Evolutionary conservation across 2,888 invertebrate genomes (phyloP).

Genomic region (Belgica antarctica): DNA sequence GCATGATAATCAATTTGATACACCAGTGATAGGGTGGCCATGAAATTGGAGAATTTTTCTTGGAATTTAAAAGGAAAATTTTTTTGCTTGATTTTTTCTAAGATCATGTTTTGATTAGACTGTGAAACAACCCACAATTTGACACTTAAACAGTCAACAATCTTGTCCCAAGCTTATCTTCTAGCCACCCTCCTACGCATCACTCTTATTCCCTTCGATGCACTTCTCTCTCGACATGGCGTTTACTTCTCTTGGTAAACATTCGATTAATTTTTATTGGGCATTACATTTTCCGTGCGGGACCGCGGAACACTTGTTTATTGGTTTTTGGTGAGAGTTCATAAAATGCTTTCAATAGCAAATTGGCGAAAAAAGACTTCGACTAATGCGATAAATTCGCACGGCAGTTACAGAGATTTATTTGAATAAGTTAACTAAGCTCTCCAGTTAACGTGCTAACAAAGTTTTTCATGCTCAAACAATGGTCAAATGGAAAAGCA

Average conservation of each 20-base stretch:
- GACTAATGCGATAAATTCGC: background rate
- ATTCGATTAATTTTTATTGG: constrained; percentile 24
- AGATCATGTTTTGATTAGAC: too few species aligned
- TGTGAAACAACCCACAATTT: too few species aligned
- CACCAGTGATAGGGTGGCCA: background rate
- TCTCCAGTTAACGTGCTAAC: too few species aligned
- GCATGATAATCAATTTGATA: constrained; percentile 35
- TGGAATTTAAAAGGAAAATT: background rate
- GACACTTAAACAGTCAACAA: too few species aligned
- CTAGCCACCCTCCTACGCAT: background rate
- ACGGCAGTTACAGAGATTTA: background rate
- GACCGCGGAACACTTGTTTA: too few species aligned
- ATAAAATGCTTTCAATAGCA: background rate
- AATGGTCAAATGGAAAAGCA: constrained; percentile 4
- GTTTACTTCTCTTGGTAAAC: background rate
- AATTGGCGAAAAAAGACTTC: constrained; percentile 11
- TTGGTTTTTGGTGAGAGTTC: background rate
- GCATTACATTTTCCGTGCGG: too few species aligned
- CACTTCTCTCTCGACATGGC: background rate
- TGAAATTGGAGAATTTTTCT: constrained; percentile 8
- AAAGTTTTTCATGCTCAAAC: too few species aligned
- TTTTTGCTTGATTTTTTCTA: too few species aligned
- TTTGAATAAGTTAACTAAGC: background rate
- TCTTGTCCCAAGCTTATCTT: too few species aligned
- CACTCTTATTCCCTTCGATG: background rate